Base-by-base conservation (phyloP, 2,888 invertebrate species). In the Sympetrum striolatum region DNA sequence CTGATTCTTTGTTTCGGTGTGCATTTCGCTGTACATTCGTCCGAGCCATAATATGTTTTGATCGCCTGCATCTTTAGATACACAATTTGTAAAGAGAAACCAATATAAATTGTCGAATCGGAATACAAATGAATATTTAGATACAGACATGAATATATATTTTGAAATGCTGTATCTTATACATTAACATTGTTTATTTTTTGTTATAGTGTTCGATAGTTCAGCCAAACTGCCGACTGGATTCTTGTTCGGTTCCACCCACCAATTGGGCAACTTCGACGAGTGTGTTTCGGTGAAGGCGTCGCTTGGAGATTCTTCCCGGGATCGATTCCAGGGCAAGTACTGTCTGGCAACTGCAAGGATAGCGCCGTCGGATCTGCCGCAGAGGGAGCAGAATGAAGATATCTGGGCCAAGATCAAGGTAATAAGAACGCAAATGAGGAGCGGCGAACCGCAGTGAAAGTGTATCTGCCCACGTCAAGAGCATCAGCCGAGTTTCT, bases 241-340 rank as follows among this genome's bases (percentile, higher is more conserved):
- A n/a, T 35, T 86, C 25, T 60, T 86, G 15, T 37, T 35, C 18
- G 86, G 86, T 8, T 48, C 48, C 64, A 86, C 31, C 1, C 60
- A 60, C 18, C 35, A 86, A 6, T 15, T 86, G 35, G 86, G 86
- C 10, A 86, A 86, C 39, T 86, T 31, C 39, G 86, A 48, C 0
- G 86, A 86, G 64, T 86, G 86, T 37, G 18, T 86, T 6, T 86
- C 86, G 15, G 60, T 86, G 22, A 22, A 60, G 37, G 86, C 86
- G 3, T 60, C 0, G 1, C 0, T 37, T n/a, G 37, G n/a, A 22
- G 39, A 64, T 60, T 0, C 14, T 10, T 35, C 58, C 1, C 3
- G 60, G 10, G 58, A 37, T 73, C 31, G 58, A 37, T 64, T 86
- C 60, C 37, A 37, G 12, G 86, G 86, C 8, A 86, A 86, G 60